Percentiles rank a stretch among this genome's conserved stretches.
Conservation (phyloP, 2,888 invertebrate species). For the Rhagonycha lutea region DNA sequence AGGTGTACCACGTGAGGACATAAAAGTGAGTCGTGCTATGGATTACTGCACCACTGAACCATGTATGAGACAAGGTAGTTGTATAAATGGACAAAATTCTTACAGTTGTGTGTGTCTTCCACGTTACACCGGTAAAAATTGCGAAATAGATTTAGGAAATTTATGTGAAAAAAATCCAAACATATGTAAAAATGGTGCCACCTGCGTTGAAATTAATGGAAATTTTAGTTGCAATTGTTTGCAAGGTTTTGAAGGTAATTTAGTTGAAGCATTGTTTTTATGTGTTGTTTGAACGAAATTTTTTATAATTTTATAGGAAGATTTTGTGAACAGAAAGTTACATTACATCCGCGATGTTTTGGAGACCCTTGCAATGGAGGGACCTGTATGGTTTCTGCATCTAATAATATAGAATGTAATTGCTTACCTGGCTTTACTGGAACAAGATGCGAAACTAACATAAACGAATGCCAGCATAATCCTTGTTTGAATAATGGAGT, state of each 20-base stretch:
- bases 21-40: slow-evolving; percentile 59
- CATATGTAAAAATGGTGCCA: slow-evolving; percentile 76
- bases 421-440: slow-evolving; percentile 67
- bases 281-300: slow-evolving; percentile 1
- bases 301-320: slow-evolving; percentile 52
- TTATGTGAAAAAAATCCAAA: slow-evolving; percentile 65
- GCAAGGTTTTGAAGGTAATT: slow-evolving; percentile 66
- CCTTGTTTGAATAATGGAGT: slow-evolving; percentile 74
- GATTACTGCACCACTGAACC: slow-evolving; percentile 80
- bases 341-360: slow-evolving; percentile 71
- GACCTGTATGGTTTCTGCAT: slow-evolving; percentile 69
- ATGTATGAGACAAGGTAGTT: slow-evolving; percentile 81
- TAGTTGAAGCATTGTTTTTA: background rate
- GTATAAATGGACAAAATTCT: slow-evolving; percentile 74
- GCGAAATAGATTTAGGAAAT: slow-evolving; percentile 79
- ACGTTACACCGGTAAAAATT: slow-evolving; percentile 85
- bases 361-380: slow-evolving; percentile 83
- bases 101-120: slow-evolving; percentile 86
- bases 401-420: slow-evolving; percentile 47
- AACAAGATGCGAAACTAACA: slow-evolving; percentile 70
- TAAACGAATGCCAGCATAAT: slow-evolving; percentile 74
- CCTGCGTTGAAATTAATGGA: slow-evolving; percentile 72
- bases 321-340: slow-evolving; percentile 75
- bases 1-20: slow-evolving; percentile 62
- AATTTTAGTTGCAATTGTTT: slow-evolving; percentile 75